phyloP scores from a whole-genome alignment of 2,888 invertebrate species.

The Dryobotodes eremita region DNA sequence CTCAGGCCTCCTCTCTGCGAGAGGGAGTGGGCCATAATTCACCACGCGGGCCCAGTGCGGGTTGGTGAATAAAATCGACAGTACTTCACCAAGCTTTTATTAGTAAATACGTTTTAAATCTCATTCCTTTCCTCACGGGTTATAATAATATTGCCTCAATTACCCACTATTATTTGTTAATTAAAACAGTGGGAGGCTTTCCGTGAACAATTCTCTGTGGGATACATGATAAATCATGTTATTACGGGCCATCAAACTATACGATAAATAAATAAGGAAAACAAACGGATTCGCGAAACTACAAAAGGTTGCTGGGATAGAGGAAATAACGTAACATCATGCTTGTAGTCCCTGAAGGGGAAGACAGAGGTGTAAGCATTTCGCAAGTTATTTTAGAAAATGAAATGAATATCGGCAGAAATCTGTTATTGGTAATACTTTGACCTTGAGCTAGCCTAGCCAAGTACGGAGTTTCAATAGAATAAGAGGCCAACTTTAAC shows the following conservation, averaged over 20 bases:
- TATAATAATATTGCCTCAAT: background rate
- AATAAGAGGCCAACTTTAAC: background rate
- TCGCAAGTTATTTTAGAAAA: too few relatives aligned
- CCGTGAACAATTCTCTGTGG: constrained; percentile 12
- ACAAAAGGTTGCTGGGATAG: constrained; percentile 16
- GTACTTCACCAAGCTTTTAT: background rate
- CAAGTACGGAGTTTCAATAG: background rate
- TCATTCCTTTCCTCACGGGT: background rate
- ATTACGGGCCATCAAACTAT: constrained; percentile 42
- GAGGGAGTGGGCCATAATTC: too few relatives aligned
- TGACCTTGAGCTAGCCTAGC: background rate
- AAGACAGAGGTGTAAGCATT: background rate
- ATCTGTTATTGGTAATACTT: background rate
- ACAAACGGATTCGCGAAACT: background rate
- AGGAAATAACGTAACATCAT: constrained; percentile 8
- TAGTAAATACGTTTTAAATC: background rate
- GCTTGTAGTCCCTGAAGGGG: background rate
- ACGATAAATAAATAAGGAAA: constrained; percentile 47
- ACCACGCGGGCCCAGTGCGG: too few relatives aligned
- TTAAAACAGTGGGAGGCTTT: constrained; percentile 38
- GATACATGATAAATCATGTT: constrained; percentile 40
- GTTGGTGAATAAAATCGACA: background rate
- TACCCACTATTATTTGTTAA: constrained; percentile 15
- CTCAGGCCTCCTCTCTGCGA: too few relatives aligned
- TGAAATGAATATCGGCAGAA: too few relatives aligned